Evolutionary conservation across 2,888 invertebrate species (phyloP), one percentile per base, ranked within the genome.

Genomic region (Thalpophila matura): DNA sequence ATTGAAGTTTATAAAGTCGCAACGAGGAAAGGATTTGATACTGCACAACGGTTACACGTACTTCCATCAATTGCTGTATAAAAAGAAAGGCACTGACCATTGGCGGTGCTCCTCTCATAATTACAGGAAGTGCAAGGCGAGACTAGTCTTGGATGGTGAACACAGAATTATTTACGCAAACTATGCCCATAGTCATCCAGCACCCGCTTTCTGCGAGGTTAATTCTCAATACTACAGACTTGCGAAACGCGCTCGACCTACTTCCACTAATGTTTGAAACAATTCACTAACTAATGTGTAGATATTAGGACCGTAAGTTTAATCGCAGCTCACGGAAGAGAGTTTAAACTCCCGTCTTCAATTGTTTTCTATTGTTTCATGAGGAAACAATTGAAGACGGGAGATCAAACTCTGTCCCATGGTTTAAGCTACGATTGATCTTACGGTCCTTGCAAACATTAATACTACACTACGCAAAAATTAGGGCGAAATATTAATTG

Each of bases 91-190:
- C 14, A 61, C 31, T 6, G 22, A 55, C 12, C 46, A 42, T 12
- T 67, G 67, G 67, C 57, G 54, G 2, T 72, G 71, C 14, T 38
- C 73, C 0, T 42, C 20, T 5, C 50, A 55, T 14, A 35, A 38
- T 9, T 47, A 6, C 4, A 58, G 22, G 22, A 57, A 38, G 9
- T 72, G 72, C 40, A 46, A 40, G 9, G 62, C 49, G 5, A 72
- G 51, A 35, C 22, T 71, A 7, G 47, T 53, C 0, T 26, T 64
- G 9, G 59, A 55, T 14, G 12, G 7, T 4, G 9, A 40, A 9
- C 2, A 35, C 6, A 33, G 14, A 24, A 54, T 67, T 3, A 14
- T 68, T 0, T 9, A 20, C 16, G 49, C 37, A 4, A 27, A 26
- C 14, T 37, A 27, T 9, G 27, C 27, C 3, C 66, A 67, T 33